Evolutionary conservation across 2,888 invertebrate species (phyloP).

Genomic region (Macaria notata): DNA sequence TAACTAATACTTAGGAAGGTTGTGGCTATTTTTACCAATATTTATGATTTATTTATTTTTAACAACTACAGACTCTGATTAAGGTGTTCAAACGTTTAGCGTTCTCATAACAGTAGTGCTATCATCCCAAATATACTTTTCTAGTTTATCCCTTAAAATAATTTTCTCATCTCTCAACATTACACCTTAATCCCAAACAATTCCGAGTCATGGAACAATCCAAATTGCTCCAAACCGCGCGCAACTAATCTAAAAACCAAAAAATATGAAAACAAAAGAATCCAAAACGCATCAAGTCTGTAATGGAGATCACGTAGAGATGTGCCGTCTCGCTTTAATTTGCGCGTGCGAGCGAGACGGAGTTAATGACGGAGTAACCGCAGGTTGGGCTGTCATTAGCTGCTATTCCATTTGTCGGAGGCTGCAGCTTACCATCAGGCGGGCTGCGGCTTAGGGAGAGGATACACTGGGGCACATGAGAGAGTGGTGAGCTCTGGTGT

Average conservation of each 20-base stretch:
- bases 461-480: background rate
- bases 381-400: constrained; percentile 73
- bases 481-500: too few relatives aligned
- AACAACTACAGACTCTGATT: too few relatives aligned
- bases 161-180: too few relatives aligned
- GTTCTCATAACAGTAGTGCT: too few relatives aligned
- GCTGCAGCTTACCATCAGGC: too few relatives aligned
- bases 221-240: constrained; percentile 53
- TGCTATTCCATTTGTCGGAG: constrained; percentile 61
- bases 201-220: constrained; percentile 28
- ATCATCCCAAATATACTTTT: too few relatives aligned
- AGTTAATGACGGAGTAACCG: constrained; percentile 74
- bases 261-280: constrained; percentile 63
- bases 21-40: too few relatives aligned
- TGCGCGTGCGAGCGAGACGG: constrained; percentile 66
- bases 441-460: background rate
- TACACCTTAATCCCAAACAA: background rate
- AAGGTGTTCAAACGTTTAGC: too few relatives aligned
- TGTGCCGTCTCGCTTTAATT: constrained; percentile 69
- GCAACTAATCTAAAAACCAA: constrained; percentile 63
- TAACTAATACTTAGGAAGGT: too few relatives aligned
- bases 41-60: too few relatives aligned
- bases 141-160: too few relatives aligned
- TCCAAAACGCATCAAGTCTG: constrained; percentile 68
- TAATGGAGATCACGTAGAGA: constrained; percentile 80